These are phyloP conservation scores for Gymnobelideus leadbeateri DNA, from an alignment of 2,113 vertebrate species.

Conservation along the genomic window DNA sequence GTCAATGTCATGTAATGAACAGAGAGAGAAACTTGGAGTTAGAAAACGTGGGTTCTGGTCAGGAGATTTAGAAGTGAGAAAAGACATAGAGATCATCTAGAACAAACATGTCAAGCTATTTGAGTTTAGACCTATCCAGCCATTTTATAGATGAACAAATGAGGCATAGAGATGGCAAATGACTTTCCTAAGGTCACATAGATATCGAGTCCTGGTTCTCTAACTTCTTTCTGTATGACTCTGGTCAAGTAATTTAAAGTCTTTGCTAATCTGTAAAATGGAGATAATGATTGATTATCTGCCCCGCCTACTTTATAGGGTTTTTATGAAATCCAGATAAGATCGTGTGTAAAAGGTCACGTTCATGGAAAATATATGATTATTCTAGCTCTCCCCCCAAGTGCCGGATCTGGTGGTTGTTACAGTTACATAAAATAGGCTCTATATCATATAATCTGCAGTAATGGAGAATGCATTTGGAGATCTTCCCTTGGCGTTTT, in stretches of 20 bases:
- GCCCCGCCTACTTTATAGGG: background rate
- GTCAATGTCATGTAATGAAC: background rate
- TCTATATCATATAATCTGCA: background rate
- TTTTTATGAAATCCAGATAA: background rate
- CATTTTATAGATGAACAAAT: no score
- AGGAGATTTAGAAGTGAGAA: background rate
- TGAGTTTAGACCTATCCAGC: no score
- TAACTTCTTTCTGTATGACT: background rate
- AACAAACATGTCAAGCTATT: no score
- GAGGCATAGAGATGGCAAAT: no score
- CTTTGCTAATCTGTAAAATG: background rate
- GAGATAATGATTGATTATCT: background rate
- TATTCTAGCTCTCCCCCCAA: accelerated
- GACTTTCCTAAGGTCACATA: no score
- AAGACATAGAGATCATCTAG: no score
- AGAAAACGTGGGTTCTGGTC: background rate
- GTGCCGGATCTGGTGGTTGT: accelerated
- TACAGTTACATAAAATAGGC: accelerated
- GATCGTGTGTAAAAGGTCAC: background rate
- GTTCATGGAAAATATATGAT: no score
- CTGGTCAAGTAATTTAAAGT: background rate
- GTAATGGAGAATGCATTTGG: background rate
- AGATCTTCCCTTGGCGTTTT: background rate
- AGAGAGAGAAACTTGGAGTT: background rate
- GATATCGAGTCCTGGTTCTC: no score